Evolutionary conservation across 1,140 invertebrate genomes (phyloP).

Genomic region (Aradophagus sp.): DNA sequence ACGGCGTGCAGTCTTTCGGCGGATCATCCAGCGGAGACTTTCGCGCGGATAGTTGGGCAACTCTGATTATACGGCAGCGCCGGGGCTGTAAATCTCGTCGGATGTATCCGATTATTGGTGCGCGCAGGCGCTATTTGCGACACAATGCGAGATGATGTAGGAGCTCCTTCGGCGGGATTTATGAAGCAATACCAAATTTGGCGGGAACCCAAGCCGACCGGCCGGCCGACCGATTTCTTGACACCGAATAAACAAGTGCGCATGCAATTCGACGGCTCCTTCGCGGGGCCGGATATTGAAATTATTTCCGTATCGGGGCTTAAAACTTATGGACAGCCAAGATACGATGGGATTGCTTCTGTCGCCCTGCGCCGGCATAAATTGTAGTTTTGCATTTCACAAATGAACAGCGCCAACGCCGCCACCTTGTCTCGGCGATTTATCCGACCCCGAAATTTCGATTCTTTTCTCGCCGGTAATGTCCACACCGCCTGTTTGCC

Average conservation of each 20-base stretch:
- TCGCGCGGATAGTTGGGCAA: constrained; percentile 39
- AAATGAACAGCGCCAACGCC: constrained; percentile 22
- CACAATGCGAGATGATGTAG: constrained; percentile 66
- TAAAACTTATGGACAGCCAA: constrained; percentile 22
- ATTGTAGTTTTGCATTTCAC: constrained; percentile 32
- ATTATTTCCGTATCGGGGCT: constrained; percentile 39
- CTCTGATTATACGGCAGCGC: constrained; percentile 42
- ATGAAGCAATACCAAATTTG: constrained; percentile 70
- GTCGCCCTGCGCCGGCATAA: constrained; percentile 6
- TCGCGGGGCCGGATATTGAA: constrained; percentile 33
- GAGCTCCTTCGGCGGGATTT: constrained; percentile 64
- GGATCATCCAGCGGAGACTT: constrained; percentile 26
- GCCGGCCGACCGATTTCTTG: constrained; percentile 54
- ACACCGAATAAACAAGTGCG: constrained; percentile 61
- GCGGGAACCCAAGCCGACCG: constrained; percentile 60
- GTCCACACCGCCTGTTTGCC: constrained; percentile 1
- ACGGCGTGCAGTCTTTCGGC: no score
- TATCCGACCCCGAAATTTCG: neutral
- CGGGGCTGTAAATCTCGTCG: constrained; percentile 47
- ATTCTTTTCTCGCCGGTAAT: neutral
- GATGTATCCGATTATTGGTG: constrained; percentile 59
- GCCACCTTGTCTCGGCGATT: constrained; percentile 5
- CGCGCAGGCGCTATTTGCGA: constrained; percentile 62
- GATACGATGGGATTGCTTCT: constrained; percentile 31
- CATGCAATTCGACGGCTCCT: constrained; percentile 20